Evolutionary conservation across 2,888 invertebrate species (phyloP), one percentile per base, ranked within the genome.

Genomic region (Agrotis puta): DNA sequence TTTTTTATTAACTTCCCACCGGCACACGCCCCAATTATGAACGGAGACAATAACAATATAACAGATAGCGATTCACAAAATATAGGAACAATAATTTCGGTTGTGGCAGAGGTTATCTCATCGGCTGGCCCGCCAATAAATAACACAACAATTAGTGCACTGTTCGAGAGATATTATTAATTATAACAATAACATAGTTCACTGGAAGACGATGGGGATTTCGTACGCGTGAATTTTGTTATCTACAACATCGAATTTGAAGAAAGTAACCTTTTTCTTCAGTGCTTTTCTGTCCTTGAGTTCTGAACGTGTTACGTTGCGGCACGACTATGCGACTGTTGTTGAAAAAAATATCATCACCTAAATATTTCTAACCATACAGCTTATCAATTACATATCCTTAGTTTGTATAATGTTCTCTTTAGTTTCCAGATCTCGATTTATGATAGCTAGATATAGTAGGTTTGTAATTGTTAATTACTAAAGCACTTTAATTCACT

Each of bases 81-180:
- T 85, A 81, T 85, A 88, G 87, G 87, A 91, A 91, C 89, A 89
- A 89, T 89, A 87, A 90, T 91, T 92, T 92, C 82, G 90, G 89
- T 74, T 86, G 78, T 87, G 85, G 73, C 90, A 87, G 73, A 87
- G 91, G 92, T 90, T 92, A 92, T 92, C 92, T 14, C 16, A 18
- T 56, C 57, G 75, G 70, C 74, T 80, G 81, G 86, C 81, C 79
- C 73, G 77, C 73, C 78, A 84, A 85, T 87, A 84, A 87, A 87
- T 86, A 86, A 87, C 81, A 82, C 77, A 80, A 87, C 86, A 88
- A 87, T 86, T 87, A 86, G 80, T 86, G 86, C 86, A 87, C 82
- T 86, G 84, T 86, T 75, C 72, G 74, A 79, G 78, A 78, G 79
- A 80, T 81, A 76, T 78, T 85, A 79, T 67, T 74, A 79, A 81